Conservation (phyloP, 2,888 invertebrate genomes). For the Brachyptera risi region DNA sequence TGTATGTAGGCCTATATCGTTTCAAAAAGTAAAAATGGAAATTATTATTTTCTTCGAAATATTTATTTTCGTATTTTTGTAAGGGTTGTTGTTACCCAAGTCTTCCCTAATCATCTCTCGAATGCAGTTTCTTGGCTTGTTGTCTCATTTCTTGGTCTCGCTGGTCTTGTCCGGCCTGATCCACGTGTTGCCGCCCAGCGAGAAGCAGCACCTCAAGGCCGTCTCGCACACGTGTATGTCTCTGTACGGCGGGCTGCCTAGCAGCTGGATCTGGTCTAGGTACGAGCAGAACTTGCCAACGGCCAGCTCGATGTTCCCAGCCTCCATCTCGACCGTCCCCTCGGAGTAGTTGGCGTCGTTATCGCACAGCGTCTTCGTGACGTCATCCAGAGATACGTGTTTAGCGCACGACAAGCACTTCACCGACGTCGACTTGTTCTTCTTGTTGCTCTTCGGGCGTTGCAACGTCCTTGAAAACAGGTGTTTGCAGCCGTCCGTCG, state of each 20-base stretch:
- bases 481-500: slow-evolving; percentile 19
- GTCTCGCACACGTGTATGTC: slow-evolving; percentile 68
- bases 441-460: neutral
- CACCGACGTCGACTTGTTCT: neutral
- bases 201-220: slow-evolving; percentile 60
- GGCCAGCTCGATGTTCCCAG: slow-evolving; percentile 53
- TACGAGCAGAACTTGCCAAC: slow-evolving; percentile 51
- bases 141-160: neutral
- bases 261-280: slow-evolving; percentile 33
- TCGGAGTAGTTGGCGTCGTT: slow-evolving; percentile 33
- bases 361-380: slow-evolving; percentile 26
- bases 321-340: slow-evolving; percentile 48
- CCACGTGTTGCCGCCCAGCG: slow-evolving; percentile 51
- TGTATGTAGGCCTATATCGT: too few species aligned
- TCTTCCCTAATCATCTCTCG: neutral
- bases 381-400: neutral
- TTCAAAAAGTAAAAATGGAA: neutral
- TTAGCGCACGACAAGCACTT: slow-evolving; percentile 17
- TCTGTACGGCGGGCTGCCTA: slow-evolving; percentile 55
- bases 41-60: neutral
- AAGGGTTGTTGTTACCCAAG: neutral
- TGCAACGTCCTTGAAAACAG: neutral
- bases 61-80: neutral
- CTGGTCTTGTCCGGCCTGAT: neutral
- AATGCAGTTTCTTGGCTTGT: neutral